Percentiles rank a stretch among this genome's conserved stretches.
These are phyloP conservation scores for Drosophila seguyi DNA, from an alignment of 1,140 invertebrate genomes.

Conservation along the genomic window DNA sequence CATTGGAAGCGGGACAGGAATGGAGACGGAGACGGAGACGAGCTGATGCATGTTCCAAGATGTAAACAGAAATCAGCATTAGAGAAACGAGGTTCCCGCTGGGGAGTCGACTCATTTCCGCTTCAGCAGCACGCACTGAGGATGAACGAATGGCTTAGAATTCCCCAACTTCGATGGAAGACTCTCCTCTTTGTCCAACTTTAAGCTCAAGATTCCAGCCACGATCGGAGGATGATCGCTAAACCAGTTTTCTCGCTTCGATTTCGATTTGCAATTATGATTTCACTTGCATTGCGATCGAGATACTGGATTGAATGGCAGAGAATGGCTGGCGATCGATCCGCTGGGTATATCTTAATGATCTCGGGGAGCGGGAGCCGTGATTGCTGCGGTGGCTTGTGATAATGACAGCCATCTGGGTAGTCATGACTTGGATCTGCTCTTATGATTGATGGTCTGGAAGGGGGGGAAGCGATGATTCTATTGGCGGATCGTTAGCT, in stretches of 20 bases:
- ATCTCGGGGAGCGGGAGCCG: conserved; percentile 5
- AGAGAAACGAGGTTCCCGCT: conserved; percentile 31
- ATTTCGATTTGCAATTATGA: conserved; percentile 78
- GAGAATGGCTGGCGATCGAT: conserved; percentile 29
- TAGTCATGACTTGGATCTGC: conserved; percentile 14
- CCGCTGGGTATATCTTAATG: conserved; percentile 37
- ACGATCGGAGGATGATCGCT: conserved; percentile 42
- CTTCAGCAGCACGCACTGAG: conserved; percentile 72
- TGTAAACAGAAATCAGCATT: conserved; percentile 43
- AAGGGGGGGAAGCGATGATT: conserved; percentile 16
- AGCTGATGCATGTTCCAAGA: conserved; percentile 20
- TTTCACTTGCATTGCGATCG: conserved; percentile 72
- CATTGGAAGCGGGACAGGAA: conserved; percentile 12
- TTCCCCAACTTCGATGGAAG: conserved; percentile 16
- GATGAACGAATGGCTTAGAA: conserved; percentile 79
- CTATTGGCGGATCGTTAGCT: conserved; percentile 27
- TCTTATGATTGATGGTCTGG: conserved; percentile 55
- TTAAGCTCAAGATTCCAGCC: conserved; percentile 4
- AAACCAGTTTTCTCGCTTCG: conserved; percentile 65
- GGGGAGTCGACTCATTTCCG: conserved; percentile 64
- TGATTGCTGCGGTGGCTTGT: conserved; percentile 15
- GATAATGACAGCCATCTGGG: conserved; percentile 40
- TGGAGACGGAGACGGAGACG: background rate
- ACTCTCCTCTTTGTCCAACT: background rate
- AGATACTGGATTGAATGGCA: conserved; percentile 10